Evolutionary conservation across 2,888 invertebrate genomes (phyloP).

Genomic region (Archaeoteleia sp.): DNA sequence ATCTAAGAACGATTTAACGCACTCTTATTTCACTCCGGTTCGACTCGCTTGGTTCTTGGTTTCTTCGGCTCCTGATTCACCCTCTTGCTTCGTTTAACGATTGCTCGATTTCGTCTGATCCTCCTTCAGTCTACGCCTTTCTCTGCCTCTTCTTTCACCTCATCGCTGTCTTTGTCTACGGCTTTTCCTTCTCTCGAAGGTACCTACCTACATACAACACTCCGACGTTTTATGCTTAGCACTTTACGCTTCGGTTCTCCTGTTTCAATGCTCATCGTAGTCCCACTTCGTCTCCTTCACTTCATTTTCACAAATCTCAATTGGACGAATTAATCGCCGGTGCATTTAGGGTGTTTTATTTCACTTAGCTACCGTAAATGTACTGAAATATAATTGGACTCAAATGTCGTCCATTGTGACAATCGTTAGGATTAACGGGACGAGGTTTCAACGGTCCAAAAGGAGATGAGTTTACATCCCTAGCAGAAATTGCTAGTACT

Average conservation of each 20-base stretch:
- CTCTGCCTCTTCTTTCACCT: slow-evolving; percentile 1
- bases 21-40: slow-evolving; percentile 17
- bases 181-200: neutral
- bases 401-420: too few species aligned
- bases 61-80: slow-evolving; percentile 16
- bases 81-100: slow-evolving; percentile 20
- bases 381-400: too few species aligned
- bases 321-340: neutral
- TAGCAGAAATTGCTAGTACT: too few species aligned
- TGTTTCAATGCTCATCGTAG: neutral
- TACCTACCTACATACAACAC: slow-evolving; percentile 4
- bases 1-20: slow-evolving; percentile 22
- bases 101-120: slow-evolving; percentile 17
- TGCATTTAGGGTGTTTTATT: too few species aligned
- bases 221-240: slow-evolving; percentile 8
- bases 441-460: too few species aligned
- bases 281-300: neutral
- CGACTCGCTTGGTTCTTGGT: slow-evolving; percentile 17
- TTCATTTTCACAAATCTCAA: slow-evolving; percentile 2
- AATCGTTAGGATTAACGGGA: too few species aligned
- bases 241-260: slow-evolving; percentile 14
- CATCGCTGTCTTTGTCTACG: slow-evolving; percentile 7
- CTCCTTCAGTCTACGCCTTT: slow-evolving; percentile 5
- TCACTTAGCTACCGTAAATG: too few species aligned
- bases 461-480: too few species aligned